These are phyloP conservation scores for Tetragnatha montana DNA, from an alignment of 2,888 invertebrate genomes.

Conservation along the genomic window DNA sequence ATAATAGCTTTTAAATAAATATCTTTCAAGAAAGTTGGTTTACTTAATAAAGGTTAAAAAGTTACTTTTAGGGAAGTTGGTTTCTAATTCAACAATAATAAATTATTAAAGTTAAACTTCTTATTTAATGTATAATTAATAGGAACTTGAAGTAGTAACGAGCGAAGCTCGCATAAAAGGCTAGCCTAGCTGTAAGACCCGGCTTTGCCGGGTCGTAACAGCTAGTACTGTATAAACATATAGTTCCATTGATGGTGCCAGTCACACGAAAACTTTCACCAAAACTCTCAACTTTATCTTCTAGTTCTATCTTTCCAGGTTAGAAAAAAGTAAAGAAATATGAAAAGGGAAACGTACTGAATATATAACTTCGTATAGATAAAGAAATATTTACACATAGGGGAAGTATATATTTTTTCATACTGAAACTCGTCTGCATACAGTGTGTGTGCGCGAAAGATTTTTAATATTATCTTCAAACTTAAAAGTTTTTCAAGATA, in stretches of 20 bases:
- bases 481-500: constrained; percentile 10
- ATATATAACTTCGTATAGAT: not conserved
- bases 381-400: not conserved
- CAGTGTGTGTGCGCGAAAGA: not conserved
- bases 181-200: too few species aligned
- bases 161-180: too few species aligned
- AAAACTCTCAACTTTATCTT: not conserved
- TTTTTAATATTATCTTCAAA: constrained; percentile 28
- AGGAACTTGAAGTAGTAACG: too few species aligned
- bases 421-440: not conserved
- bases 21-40: too few species aligned
- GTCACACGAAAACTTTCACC: not conserved
- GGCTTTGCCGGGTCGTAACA: too few species aligned
- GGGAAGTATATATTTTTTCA: not conserved
- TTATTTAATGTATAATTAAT: too few species aligned
- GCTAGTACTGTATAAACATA: too few species aligned
- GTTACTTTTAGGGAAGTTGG: too few species aligned
- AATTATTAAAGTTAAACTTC: too few species aligned
- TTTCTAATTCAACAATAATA: too few species aligned
- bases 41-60: too few species aligned
- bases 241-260: not conserved
- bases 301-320: not conserved
- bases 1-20: too few species aligned
- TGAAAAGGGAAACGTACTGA: not conserved
- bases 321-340: not conserved